phyloP scores from a whole-genome alignment of 2,888 invertebrate genomes.

The Eristalis tenax region DNA sequence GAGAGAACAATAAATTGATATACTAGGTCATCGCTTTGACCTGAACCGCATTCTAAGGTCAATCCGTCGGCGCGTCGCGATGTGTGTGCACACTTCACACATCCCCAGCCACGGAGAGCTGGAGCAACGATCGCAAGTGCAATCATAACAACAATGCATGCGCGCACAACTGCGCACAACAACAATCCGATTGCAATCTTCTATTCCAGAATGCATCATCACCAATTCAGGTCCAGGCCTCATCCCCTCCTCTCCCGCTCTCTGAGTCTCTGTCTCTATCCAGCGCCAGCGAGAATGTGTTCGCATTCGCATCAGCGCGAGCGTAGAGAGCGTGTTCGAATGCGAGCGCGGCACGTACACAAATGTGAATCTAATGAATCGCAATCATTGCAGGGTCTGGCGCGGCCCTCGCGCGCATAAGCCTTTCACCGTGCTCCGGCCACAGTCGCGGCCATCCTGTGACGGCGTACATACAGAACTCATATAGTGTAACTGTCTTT shows the following conservation, averaged over 20 bases:
- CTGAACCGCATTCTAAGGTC: constrained; percentile 51
- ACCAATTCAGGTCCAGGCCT: constrained; percentile 68
- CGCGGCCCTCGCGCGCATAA: constrained; percentile 43
- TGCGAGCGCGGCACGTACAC: constrained; percentile 66
- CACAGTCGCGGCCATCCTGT: neutral
- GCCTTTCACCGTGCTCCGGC: neutral
- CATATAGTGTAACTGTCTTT: constrained; percentile 71
- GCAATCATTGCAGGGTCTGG: constrained; percentile 67
- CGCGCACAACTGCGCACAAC: constrained; percentile 55
- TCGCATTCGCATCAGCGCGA: constrained; percentile 10
- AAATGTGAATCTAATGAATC: constrained; percentile 72
- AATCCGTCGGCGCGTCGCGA: constrained; percentile 7
- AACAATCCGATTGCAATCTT: constrained; percentile 63
- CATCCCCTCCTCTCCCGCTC: constrained; percentile 20
- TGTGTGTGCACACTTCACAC: constrained; percentile 57
- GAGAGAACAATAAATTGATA: constrained; percentile 60
- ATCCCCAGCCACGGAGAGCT: constrained; percentile 10
- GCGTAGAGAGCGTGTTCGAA: constrained; percentile 9
- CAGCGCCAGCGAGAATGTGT: constrained; percentile 16
- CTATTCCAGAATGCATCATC: constrained; percentile 70
- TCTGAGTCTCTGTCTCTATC: neutral
- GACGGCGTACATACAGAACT: constrained; percentile 23
- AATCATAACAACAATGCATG: constrained; percentile 54
- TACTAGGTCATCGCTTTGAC: constrained; percentile 66
- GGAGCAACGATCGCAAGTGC: neutral